Evolutionary conservation across 2,113 vertebrate species (phyloP), one percentile per base, ranked within the genome.

Genomic region (Heterotilapia buettikoferi): DNA sequence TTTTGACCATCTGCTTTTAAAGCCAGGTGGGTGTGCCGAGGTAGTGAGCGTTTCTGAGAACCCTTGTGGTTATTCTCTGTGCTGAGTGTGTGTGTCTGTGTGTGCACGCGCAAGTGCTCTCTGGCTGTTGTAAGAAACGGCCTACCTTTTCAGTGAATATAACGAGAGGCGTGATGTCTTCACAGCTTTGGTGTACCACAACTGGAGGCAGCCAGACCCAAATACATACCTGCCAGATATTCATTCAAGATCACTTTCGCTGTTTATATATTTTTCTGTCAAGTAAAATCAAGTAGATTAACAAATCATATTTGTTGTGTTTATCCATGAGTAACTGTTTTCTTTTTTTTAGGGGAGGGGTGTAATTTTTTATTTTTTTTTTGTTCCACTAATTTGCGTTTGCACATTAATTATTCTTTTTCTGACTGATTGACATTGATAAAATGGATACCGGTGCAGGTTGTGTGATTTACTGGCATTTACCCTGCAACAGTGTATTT

Each of bases 41-140:
- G 7, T 91, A 50, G 88, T 90, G 88, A 93, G 92, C 84, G 16
- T 95, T 96, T 96, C 94, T 96, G 71, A 95, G 95, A 95, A 96
- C 80, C 18, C 76, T 50, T 92, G 93, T 84, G 94, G 92, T 94
- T 90, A 59, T 90, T 93, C 59, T 89, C 10, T 86, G 59, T 66
- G 59, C 38, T 82, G 9, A 54, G 59, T 47, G 66, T 66, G 54
- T 68, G 9, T 82, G 52, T 83, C 26, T 83, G 79, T 83, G 86
- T 53, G 24, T 54, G 56, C 54, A 0, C 2, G 11, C 26, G 63
- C 50, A 31, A 24, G 14, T 80, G 68, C 53, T 82, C n/a, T 88
- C 86, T 63, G 52, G 24, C 59, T 92, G 87, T 94, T 93, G 88
- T 93, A 86, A 92, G 93, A 95, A 95, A 57, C 86, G 47, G 90